Conservation (phyloP, 2,797 vertebrate genomes). For the Telmatherina bonti region DNA sequence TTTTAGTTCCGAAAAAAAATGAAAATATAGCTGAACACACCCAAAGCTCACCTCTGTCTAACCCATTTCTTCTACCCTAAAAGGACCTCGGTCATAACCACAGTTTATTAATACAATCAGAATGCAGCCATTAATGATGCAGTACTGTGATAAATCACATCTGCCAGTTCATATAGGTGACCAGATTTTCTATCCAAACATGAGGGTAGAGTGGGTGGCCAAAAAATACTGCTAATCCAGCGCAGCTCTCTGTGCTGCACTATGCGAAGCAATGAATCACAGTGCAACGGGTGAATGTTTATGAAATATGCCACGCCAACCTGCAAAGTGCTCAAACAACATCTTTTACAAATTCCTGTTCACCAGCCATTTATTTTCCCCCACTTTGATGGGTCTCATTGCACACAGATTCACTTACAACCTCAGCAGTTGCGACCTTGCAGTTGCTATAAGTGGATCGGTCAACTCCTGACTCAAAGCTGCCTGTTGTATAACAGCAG, state of each 20-base stretch:
- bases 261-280: constrained; percentile 56
- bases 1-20: constrained; percentile 9
- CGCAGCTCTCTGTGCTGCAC: constrained; percentile 34
- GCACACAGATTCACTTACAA: constrained; percentile 40
- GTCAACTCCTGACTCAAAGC: constrained; percentile 59
- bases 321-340: constrained; percentile 31
- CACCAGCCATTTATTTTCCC: constrained; percentile 24
- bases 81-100: constrained; percentile 16
- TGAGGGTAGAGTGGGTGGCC: constrained; percentile 20
- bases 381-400: constrained; percentile 40
- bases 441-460: constrained; percentile 54
- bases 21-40: not conserved
- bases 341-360: constrained; percentile 45
- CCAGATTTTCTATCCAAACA: constrained; percentile 15
- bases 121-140: not conserved
- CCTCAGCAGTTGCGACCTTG: constrained; percentile 62
- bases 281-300: constrained; percentile 30
- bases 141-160: constrained; percentile 12
- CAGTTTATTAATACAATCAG: constrained; percentile 22
- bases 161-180: constrained; percentile 1
- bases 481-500: constrained; percentile 62
- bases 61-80: constrained; percentile 20
- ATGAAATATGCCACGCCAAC: constrained; percentile 29
- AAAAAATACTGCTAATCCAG: constrained; percentile 49
- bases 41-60: constrained; percentile 7